Evolutionary conservation across 2,797 vertebrate species (phyloP).

Genomic region (Coendou prehensilis): DNA sequence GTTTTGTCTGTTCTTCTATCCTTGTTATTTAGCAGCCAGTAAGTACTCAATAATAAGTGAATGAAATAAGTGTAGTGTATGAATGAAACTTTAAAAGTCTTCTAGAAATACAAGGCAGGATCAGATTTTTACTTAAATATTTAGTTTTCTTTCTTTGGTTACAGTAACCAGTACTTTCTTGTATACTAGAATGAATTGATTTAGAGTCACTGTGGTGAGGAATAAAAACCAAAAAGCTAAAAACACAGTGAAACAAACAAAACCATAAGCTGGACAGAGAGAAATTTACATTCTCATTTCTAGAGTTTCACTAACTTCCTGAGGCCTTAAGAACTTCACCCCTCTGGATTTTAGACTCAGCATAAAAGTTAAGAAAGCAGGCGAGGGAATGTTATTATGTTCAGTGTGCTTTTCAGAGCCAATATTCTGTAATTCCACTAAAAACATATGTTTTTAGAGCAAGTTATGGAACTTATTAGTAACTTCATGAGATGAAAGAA

Average conservation of each 20-base stretch:
- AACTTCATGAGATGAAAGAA: constrained; percentile 49
- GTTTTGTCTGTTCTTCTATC: constrained; percentile 12
- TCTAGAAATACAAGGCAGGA: constrained; percentile 8
- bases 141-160: constrained; percentile 50
- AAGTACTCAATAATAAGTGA: background rate
- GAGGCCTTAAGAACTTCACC: background rate
- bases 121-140: constrained; percentile 50
- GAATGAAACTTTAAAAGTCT: background rate
- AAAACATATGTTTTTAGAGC: constrained; percentile 48
- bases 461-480: background rate
- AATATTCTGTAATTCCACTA: constrained; percentile 19
- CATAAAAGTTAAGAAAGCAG: background rate
- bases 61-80: background rate
- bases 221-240: background rate
- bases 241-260: background rate
- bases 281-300: background rate
- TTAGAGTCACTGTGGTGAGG: background rate
- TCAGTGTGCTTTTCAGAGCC: constrained; percentile 35
- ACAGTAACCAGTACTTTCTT: background rate
- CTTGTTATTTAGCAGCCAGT: background rate
- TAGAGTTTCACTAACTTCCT: background rate
- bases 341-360: background rate
- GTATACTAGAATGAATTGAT: background rate
- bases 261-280: background rate
- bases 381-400: background rate